Base-by-base conservation (phyloP, 2,113 vertebrate species). In the Catharus bicknelli region DNA sequence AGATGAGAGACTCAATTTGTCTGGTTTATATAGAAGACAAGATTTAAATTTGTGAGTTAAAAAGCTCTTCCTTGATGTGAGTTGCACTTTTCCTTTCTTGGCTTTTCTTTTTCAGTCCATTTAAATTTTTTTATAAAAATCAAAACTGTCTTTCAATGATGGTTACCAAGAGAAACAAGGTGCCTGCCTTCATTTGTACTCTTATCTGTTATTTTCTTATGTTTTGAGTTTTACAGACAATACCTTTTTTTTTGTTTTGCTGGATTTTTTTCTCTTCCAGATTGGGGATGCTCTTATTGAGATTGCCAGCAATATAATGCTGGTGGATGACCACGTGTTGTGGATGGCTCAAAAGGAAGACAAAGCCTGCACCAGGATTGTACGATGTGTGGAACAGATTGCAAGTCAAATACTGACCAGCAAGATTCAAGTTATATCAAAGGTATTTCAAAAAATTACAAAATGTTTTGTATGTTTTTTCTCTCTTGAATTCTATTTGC, bases 271-370 rank as follows among this genome's bases (percentile, higher is more conserved):
- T 38, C 30, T 68, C 7, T 64, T 75, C 7, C 97, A 99, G 99
- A 89, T 99, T 80, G 97, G 97, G 21, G 98, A 98, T 95, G 97
- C 97, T 64, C 97, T 99, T 43, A 96, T 98, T 34, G 98, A 99
- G 95, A 98, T 99, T 73, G 98, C 98, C 90, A 99, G 99, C 87
- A 98, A 98, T 94, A 97, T 99, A 95, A 99, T 99, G 99, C 93
- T 98, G 32, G 98, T 98, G 22, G 98, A 99, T 95, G 98, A 99
- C 79, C 98, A 98, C 5, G 95, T 98, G 34, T 85, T 99, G 92
- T 99, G 98, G 98, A 98, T 98, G 98, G 98, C 98, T 29, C 99
- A 99, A 91, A 98, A 98, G 14, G 98, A 99, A 92, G 98, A 98
- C 55, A 96, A 97, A 86, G 99, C 98, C 4, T 99, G 98, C 91